Evolutionary conservation across 2,888 invertebrate species (phyloP), one percentile per base, ranked within the genome.

Genomic region (Hoplodrina ambigua): DNA sequence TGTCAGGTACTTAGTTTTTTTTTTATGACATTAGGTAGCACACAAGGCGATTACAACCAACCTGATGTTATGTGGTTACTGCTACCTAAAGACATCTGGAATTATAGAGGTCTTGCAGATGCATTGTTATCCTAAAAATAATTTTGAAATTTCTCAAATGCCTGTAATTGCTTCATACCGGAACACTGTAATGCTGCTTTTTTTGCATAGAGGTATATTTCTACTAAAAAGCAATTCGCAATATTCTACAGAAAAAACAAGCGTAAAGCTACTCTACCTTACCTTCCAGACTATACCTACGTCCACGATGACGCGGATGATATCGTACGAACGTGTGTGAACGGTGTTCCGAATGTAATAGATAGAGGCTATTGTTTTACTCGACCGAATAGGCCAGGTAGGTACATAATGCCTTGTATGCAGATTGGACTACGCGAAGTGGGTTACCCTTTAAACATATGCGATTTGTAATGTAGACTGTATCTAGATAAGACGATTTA

Each of bases 351-450:
- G 52, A 76, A 60, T 75, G 84, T 78, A 83, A 84, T 78, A 81
- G 80, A 83, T 83, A 75, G 76, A 63, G 69, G 69, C 83, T 80
- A 80, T 85, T 85, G 83, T 85, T 83, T 83, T 71, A 85, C 76
- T 54, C 57, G 41, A 41, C 44, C 41, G 20, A 53, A 2, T 46
- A 17, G 46, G 46, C 46, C 46, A 46, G 15, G 46, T 17, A 41
- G 2, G 54, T 69, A 75, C 66, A 73, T 68, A 73, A 65, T 56
- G 57, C 59, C 69, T 72, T 72, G 69, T 77, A 78, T 80, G 69
- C 25, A 83, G 71, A 82, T 85, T 66, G 58, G 46, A 84, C 64
- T 69, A 64, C 67, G 69, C 70, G 72, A 76, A 72, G 61, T 73
- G 71, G 73, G 74, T 63, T 79, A 58, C 64, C 41, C 20, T 56